phyloP scores from a whole-genome alignment of 2,797 vertebrate genomes.

The Mormyrops boulengeri region DNA sequence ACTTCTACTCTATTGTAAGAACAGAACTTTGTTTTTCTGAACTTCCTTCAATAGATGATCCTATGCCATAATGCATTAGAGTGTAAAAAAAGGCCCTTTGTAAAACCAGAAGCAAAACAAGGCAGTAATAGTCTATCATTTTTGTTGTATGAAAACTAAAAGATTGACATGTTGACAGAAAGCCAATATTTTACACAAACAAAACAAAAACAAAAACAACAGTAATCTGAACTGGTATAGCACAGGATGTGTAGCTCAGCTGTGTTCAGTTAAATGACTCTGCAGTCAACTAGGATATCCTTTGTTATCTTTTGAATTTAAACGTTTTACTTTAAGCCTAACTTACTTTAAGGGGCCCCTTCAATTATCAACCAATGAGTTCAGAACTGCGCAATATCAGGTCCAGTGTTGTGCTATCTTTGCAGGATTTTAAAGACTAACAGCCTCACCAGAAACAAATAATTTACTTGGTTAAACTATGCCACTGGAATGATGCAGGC shows the following conservation, averaged over 20 bases:
- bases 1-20: not conserved
- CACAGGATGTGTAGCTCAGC: not conserved
- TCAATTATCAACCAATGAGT: not conserved
- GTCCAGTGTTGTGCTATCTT: not conserved
- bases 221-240: not conserved
- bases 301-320: not conserved
- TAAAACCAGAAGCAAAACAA: not conserved
- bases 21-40: slow-evolving; percentile 1
- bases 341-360: not conserved
- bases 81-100: not conserved
- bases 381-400: not conserved
- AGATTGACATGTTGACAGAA: not conserved
- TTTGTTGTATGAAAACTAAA: not conserved
- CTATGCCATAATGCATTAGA: not conserved
- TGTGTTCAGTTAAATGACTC: not conserved
- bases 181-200: not conserved
- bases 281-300: not conserved
- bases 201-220: not conserved
- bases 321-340: not conserved
- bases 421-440: not conserved
- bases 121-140: not conserved
- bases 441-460: not conserved
- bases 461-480: not conserved
- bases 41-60: not conserved
- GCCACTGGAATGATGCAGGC: not conserved